Evolutionary conservation across 2,797 vertebrate species (phyloP), one percentile per base, ranked within the genome.

Genomic region (Rhynchotus rufescens): DNA sequence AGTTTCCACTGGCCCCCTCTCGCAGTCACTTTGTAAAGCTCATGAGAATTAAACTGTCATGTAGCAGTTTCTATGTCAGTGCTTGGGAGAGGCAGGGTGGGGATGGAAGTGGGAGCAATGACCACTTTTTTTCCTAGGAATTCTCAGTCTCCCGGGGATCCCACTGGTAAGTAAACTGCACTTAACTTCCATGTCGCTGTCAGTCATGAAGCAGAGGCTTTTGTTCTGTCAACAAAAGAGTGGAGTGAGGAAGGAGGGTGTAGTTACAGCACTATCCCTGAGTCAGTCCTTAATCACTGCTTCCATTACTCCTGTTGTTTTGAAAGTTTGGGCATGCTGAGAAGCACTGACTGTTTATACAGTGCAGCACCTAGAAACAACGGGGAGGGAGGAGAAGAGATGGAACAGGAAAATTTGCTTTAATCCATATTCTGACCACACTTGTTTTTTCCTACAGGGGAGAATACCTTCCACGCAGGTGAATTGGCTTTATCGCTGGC

Each of bases 281-380:
- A 85, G 80, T 91, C 26, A 34, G 34, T 81, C 54, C 60, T 80
- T 90, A 94, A 95, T 94, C 75, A 80, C 56, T 64, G 64, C 79
- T 96, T 90, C 68, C 91, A 93, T 95, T 94, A 94, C 64, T 59
- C 84, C 75, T 86, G 85, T 86, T 10, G 1, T 83, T 95, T 74
- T 32, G 45, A 87, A 69, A 73, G 69, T 56, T 69, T 87, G 83
- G 38, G 75, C 73, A 68, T 80, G 84, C 88, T 80, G 57, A 93
- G 88, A 83, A 94, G 82, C 85, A 88, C 74, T 51, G 71, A 78
- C 42, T 92, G 84, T 84, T 94, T 86, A 72, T 84, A 75, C 36
- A 90, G 32, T 49, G 71, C 80, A 36, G 90, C 15, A 1, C 15
- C 66, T 80, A 86, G 79, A 78, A 96, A 92, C 59, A 92, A 32